Evolutionary conservation across 2,797 vertebrate species (phyloP).

Genomic region (Dendrocincla tyrannina): DNA sequence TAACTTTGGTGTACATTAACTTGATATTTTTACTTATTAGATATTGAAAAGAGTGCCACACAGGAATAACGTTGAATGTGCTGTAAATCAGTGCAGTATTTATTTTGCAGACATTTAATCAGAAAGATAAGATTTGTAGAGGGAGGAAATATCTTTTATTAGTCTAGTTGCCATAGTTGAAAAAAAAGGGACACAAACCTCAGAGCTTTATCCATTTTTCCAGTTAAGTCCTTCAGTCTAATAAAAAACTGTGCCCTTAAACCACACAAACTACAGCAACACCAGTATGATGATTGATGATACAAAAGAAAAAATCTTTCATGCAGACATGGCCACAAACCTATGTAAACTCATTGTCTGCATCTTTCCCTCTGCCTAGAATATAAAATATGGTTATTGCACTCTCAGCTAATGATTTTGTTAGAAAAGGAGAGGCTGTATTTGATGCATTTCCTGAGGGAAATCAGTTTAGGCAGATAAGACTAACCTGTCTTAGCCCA

Average conservation of each 20-base stretch:
- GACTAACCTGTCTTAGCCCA: neutral
- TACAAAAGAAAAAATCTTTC: neutral
- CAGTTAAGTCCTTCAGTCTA: neutral
- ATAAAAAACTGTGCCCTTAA: neutral
- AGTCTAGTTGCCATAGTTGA: neutral
- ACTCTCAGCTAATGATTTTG: neutral
- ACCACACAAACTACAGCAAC: neutral
- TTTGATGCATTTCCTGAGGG: neutral
- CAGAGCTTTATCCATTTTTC: neutral
- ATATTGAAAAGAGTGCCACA: neutral
- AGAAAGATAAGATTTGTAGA: neutral
- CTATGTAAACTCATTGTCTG: neutral
- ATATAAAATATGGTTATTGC: neutral
- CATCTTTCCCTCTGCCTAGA: neutral
- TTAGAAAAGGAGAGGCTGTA: neutral
- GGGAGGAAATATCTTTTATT: neutral
- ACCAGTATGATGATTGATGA: neutral
- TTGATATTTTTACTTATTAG: constrained; percentile 43
- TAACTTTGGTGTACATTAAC: constrained; percentile 13
- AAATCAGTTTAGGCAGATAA: neutral
- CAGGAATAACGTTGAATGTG: neutral
- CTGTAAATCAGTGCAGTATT: neutral
- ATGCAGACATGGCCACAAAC: neutral
- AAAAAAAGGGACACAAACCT: neutral
- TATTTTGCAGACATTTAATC: neutral